A percentile compares a stretch with the other conserved stretches of the same genome.
Conservation (phyloP, 2,888 invertebrate species). For the Ceramica pisi region DNA sequence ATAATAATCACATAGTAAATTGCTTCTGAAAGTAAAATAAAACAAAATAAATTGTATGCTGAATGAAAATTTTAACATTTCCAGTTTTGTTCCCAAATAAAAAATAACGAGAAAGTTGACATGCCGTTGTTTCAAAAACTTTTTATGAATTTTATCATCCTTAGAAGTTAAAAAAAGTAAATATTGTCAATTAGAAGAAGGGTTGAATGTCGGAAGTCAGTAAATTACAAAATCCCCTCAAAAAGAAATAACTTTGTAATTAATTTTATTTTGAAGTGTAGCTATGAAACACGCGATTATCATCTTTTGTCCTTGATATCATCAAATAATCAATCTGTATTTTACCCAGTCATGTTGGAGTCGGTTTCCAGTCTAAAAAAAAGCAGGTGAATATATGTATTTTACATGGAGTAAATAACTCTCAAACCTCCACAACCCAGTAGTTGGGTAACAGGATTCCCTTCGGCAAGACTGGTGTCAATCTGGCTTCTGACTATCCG, state of each 20-base stretch:
- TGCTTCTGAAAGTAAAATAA: too few relatives aligned
- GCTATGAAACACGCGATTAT: background rate
- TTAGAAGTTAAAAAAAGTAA: background rate
- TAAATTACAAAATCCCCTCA: background rate
- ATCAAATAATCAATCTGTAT: too few relatives aligned
- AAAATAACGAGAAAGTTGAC: background rate
- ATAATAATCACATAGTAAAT: too few relatives aligned
- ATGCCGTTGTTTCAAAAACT: background rate
- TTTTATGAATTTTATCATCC: background rate
- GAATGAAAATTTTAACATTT: background rate
- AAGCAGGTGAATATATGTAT: too few relatives aligned
- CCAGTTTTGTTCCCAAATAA: background rate
- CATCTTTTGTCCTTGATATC: too few relatives aligned
- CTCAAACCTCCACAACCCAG: too few relatives aligned
- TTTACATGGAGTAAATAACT: too few relatives aligned
- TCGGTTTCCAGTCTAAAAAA: too few relatives aligned
- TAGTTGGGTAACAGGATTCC: too few relatives aligned
- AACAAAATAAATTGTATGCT: background rate
- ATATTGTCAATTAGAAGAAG: constrained; percentile 2
- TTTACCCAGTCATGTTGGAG: too few relatives aligned
- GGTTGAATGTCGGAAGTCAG: constrained; percentile 3
- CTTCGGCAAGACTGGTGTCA: too few relatives aligned
- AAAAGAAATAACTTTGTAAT: constrained; percentile 6
- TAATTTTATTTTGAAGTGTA: constrained; percentile 2
- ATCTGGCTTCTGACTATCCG: background rate